These are phyloP conservation scores for Urocolius indicus DNA, from an alignment of 2,113 vertebrate genomes.

Conservation along the genomic window DNA sequence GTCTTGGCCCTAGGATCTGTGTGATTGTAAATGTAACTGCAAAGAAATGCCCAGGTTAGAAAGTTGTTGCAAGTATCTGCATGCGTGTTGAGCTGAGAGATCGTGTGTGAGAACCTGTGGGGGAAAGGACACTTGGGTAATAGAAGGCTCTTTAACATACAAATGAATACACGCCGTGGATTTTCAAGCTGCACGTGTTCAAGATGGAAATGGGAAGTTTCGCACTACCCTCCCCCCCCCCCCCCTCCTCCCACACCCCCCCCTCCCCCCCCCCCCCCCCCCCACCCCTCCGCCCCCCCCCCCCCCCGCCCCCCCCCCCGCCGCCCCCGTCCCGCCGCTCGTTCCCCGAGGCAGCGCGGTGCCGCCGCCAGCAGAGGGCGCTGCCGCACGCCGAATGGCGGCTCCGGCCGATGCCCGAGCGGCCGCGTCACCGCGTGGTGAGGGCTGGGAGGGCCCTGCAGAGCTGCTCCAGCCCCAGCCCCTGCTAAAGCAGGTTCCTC, in stretches of 20 bases:
- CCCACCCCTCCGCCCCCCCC: too few relatives aligned
- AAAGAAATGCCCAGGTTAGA: not conserved
- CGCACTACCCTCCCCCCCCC: too few relatives aligned
- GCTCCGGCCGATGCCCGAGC: not conserved
- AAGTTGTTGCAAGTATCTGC: not conserved
- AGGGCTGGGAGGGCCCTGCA: too few relatives aligned
- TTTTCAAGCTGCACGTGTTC: not conserved
- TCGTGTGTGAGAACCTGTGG: not conserved
- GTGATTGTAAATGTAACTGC: not conserved
- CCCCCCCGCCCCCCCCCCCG: not conserved
- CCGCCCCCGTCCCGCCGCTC: too few relatives aligned
- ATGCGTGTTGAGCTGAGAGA: not conserved
- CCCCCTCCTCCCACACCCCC: too few relatives aligned
- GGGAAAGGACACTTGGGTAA: not conserved
- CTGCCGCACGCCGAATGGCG: not conserved
- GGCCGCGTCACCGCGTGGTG: too few relatives aligned
- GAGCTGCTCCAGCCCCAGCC: too few relatives aligned
- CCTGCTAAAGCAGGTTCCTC: too few relatives aligned
- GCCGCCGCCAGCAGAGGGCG: not conserved
- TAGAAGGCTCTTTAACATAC: not conserved
- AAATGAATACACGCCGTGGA: not conserved
- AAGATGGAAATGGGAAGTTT: not conserved
- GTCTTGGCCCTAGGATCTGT: not conserved
- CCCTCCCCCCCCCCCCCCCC: not conserved
- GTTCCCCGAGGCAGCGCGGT: too few relatives aligned